A percentile compares a stretch with the other conserved stretches of the same genome.
Evolutionary conservation across 2,888 invertebrate species (phyloP).

Genomic region (Entomobrya multifasciata): DNA sequence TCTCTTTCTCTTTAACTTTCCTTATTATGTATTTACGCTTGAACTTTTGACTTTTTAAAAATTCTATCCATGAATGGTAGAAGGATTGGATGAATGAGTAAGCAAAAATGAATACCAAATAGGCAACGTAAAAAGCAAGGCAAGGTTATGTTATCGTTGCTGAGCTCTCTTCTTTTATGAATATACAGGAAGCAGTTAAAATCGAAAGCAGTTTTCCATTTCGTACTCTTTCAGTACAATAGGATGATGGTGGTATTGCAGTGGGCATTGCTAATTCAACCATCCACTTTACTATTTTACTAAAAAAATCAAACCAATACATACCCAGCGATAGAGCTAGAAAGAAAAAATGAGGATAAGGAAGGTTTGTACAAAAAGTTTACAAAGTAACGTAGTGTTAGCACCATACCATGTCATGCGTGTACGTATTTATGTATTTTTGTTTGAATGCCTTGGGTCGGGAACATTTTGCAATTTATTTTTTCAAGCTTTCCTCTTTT

Average conservation of each 20-base stretch:
- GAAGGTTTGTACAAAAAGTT: conserved; percentile 36
- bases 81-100: conserved; percentile 71
- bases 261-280: conserved; percentile 20
- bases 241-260: neutral
- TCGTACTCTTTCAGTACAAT: neutral
- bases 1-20: conserved; percentile 33
- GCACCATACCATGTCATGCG: conserved; percentile 37
- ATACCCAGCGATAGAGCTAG: neutral
- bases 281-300: neutral
- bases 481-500: conserved; percentile 33
- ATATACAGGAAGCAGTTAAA: conserved; percentile 45
- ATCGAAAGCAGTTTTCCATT: conserved; percentile 43
- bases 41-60: conserved; percentile 74
- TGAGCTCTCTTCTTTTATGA: too few relatives aligned
- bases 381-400: too few relatives aligned
- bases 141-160: conserved; percentile 23
- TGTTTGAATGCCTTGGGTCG: conserved; percentile 9
- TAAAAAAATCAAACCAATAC: conserved; percentile 36
- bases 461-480: conserved; percentile 43
- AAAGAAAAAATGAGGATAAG: too few relatives aligned
- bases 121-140: neutral
- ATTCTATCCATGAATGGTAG: conserved; percentile 75
- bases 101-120: conserved; percentile 69
- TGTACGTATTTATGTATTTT: conserved; percentile 46
- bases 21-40: conserved; percentile 41